Base-by-base conservation (phyloP, 2,797 vertebrate genomes). In the Loriculus beryllinus region DNA sequence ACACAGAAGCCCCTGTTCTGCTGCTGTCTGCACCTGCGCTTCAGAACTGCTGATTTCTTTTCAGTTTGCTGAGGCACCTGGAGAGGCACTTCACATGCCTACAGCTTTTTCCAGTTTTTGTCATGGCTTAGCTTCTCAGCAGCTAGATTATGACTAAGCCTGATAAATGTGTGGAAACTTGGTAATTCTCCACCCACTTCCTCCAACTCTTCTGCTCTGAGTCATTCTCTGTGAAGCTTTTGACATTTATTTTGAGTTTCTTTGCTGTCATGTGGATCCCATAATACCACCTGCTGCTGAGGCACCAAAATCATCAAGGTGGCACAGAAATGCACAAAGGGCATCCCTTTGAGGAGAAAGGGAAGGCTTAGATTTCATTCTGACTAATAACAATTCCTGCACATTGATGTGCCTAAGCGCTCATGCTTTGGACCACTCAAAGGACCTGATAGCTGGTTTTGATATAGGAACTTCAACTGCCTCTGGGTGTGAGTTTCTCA, bases 71-170 rank as follows among this genome's bases (percentile, higher is more conserved):
- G 43, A 60, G 71, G 35, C 82, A 92, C 89, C 77, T 91, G 88
- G 14, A 77, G 78, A 68, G 40, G 15, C 57, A 71, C 57, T 87
- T 90, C 87, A 57, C 79, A 54, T 78, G 21, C 82, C 57, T 83
- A 81, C n/a, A 7, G 42, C 69, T 79, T 52, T 74, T 88, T 42
- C 43, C 48, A 31, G 17, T 51, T 90, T 96, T 85, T 94, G 62
- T 80, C 69, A 57, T 49, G 62, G 69, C 40, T 90, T 75, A 54
- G 52, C 72, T 96, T 88, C 91, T 93, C 82, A 88, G 91, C 85
- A 96, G 87, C 14, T 69, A 85, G 85, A 81, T 93, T 94, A 88
- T 96, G 95, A 96, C 95, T 96, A 92, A 96, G 76, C 87, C 85
- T 65, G 93, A 82, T 82, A 91, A 85, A 92, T 89, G 85, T 94